These are phyloP conservation scores for Mimachlamys varia DNA, from an alignment of 2,888 invertebrate genomes.

Conservation along the genomic window DNA sequence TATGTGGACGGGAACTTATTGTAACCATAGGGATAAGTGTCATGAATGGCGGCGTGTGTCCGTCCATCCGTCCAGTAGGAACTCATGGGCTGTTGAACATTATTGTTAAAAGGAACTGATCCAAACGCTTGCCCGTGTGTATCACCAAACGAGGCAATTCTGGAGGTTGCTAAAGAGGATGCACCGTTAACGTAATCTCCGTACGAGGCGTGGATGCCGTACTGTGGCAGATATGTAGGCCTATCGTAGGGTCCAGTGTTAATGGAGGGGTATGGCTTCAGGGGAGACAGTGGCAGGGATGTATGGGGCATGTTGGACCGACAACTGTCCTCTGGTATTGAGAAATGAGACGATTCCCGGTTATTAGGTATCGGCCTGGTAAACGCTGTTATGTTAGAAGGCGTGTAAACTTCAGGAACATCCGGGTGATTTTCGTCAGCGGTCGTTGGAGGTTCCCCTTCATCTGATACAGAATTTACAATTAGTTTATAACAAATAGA, in stretches of 20 bases:
- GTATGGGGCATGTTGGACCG: slow-evolving; percentile 44
- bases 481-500: neutral
- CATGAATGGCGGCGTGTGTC: slow-evolving; percentile 61
- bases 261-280: slow-evolving; percentile 64
- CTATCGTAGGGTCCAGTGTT: slow-evolving; percentile 62
- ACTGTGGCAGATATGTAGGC: slow-evolving; percentile 69
- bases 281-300: slow-evolving; percentile 63
- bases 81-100: slow-evolving; percentile 59
- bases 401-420: slow-evolving; percentile 45
- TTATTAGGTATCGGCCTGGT: slow-evolving; percentile 61
- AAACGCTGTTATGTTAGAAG: slow-evolving; percentile 67
- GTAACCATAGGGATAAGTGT: slow-evolving; percentile 66
- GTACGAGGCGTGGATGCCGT: slow-evolving; percentile 66
- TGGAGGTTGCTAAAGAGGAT: slow-evolving; percentile 52
- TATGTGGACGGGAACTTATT: slow-evolving; percentile 65
- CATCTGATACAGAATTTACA: slow-evolving; percentile 51
- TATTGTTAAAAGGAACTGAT: slow-evolving; percentile 60
- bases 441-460: slow-evolving; percentile 48
- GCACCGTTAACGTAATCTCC: slow-evolving; percentile 67
- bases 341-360: slow-evolving; percentile 44
- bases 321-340: slow-evolving; percentile 48
- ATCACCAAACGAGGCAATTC: slow-evolving; percentile 63
- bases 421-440: slow-evolving; percentile 51
- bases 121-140: slow-evolving; percentile 63
- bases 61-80: slow-evolving; percentile 66